Base-by-base conservation (phyloP, 2,113 vertebrate genomes). In the Sebastes fasciatus region DNA sequence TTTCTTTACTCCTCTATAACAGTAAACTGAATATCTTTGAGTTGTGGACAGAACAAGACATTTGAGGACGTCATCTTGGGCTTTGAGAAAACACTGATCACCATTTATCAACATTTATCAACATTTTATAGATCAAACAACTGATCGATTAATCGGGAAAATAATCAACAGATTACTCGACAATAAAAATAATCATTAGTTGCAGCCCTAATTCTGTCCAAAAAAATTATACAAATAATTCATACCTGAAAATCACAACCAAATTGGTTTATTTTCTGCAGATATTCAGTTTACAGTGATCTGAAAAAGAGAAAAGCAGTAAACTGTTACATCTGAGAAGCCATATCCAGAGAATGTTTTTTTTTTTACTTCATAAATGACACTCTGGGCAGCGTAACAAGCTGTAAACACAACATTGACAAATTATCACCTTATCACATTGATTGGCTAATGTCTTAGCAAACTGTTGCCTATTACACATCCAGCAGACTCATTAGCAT, bases 401-500 rank as follows among this genome's bases (percentile, higher is more conserved):
- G 54, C 42, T 58, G 66, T 70, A 26, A 71, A 72, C 62, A 66
- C 58, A 72, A 55, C 49, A 34, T 4, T 49, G 49, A 72, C 7
- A 64, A 34, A 72, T 64, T 48, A 72, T 43, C 49, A 52, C 43
- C 21, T 5, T 49, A 68, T 61, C 55, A 69, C 11, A 16, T n/a
- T n/a, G 60, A 68, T 43, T 61, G 49, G 34, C 58, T 26, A 10
- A 45, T 0, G 57, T 57, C 23, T 42, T 16, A 49, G 78, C 69
- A 57, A 80, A 65, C 61, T 73, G 60, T 65, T 64, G 11, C 34
- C 49, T 42, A 1, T 48, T n/a, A 58, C 42, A 67, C 3, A 61
- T 49, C 45, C 12, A 21, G 76, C 21, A 49, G 55, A 42, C 40
- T 64, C 71, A 81, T 74, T 74, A 74, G 71, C 79, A 74, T 60